Base-by-base conservation (phyloP, 1,140 invertebrate genomes). In the Yoshiicerus persimilis region DNA sequence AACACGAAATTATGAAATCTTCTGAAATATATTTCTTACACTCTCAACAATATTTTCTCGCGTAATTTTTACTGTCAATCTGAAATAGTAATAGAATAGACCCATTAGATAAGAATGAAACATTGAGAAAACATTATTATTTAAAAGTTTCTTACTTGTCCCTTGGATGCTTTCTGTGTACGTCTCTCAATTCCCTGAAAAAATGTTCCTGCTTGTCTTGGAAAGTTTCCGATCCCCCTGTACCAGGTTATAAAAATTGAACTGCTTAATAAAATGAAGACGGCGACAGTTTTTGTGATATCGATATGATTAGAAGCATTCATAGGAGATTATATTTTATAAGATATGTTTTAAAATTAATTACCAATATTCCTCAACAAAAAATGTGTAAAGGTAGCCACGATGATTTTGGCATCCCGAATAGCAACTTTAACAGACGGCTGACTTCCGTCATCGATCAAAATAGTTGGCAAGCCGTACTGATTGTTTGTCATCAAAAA, bases 191-290 rank as follows among this genome's bases (percentile, higher is more conserved):
- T 94, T 98, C 97, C 92, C 97, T 97, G 93, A 98, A 97, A 93
- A 98, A 98, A 93, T 97, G 98, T 91, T 97, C 96, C 93, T 98
- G 96, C 92, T 98, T 98, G 92, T 98, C 97, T 93, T 97, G 97
- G 92, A 99, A 99, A 34, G 97, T 97, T 93, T 98, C 97, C 32
- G 97, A 98, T 8, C 97, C 97, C 80, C 97, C 94, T 94, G 86
- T 32, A 91, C n/a, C n/a, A 90, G 70, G 75, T 86, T 30, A 36
- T 25, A 34, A 34, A 34, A 36, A 34, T n/a, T 77, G 27, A 34
- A 13, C 11, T 34, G 9, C 8, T 83, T 56, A n/a, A n/a, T n/a
- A n/a, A n/a, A n/a, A n/a, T n/a, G n/a, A n/a, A n/a, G n/a, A n/a
- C n/a, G n/a, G n/a, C n/a, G n/a, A n/a, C n/a, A 10, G 64, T 36